Conservation (phyloP, 2,888 invertebrate species). For the Lithophane leautieri region DNA sequence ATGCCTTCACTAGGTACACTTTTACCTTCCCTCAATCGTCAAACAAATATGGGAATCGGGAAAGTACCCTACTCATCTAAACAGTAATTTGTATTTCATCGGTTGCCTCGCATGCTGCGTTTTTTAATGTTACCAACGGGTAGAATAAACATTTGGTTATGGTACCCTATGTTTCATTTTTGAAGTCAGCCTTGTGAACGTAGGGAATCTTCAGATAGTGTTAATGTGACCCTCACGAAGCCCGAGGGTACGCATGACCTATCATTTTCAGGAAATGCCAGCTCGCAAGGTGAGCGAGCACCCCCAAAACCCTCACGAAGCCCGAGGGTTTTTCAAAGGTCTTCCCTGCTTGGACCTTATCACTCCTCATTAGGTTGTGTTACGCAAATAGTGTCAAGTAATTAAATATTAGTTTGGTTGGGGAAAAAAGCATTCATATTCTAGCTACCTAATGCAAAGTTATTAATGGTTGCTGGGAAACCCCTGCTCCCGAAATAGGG, state of each 20-base stretch:
- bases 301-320: no score
- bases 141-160: no score
- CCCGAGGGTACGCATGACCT: no score
- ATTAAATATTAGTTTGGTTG: constrained; percentile 1
- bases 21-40: not conserved
- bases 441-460: not conserved
- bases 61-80: not conserved
- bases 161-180: no score
- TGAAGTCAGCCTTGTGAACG: no score
- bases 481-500: not conserved
- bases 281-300: no score
- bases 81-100: not conserved
- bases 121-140: no score
- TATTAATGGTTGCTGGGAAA: constrained; percentile 17
- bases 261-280: no score
- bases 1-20: not conserved
- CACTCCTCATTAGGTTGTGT: not conserved
- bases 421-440: not conserved
- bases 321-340: no score
- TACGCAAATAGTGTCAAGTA: not conserved
- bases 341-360: constrained; percentile 6
- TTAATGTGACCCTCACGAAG: no score
- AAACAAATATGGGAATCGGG: not conserved
- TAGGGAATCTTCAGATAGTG: no score
- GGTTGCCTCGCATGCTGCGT: not conserved